Percentiles rank a stretch among this genome's conserved stretches.
Evolutionary conservation across 2,113 vertebrate species (phyloP).

Genomic region (Gymnogyps californianus): DNA sequence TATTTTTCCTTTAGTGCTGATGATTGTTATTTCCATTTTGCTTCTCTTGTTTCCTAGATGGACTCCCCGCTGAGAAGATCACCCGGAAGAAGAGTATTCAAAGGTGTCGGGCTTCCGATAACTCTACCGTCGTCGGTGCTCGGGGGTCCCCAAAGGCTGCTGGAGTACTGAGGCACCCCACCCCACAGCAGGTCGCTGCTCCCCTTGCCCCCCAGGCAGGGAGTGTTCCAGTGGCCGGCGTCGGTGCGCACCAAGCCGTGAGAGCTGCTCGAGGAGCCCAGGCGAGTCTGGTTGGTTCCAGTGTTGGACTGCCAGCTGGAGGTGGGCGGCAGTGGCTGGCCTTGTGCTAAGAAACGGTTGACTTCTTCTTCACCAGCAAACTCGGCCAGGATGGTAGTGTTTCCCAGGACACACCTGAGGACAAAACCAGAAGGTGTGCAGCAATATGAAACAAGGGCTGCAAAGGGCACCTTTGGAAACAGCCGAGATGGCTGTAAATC

Average conservation of each 20-base stretch:
- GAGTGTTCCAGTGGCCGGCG: slow-evolving; percentile 85
- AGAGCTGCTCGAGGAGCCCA: slow-evolving; percentile 80
- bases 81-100: slow-evolving; percentile 93
- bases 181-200: slow-evolving; percentile 95
- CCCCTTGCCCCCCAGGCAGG: slow-evolving; percentile 80
- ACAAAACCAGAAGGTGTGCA: background rate
- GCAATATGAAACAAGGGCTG: accelerated
- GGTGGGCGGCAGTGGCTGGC: slow-evolving; percentile 91
- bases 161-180: slow-evolving; percentile 91
- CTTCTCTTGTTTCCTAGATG: slow-evolving; percentile 78
- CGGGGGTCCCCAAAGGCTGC: slow-evolving; percentile 94
- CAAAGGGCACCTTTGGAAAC: background rate
- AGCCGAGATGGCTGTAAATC: accelerated
- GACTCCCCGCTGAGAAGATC: slow-evolving; percentile 96
- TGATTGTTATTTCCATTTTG: slow-evolving; percentile 53
- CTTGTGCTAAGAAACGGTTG: slow-evolving; percentile 96
- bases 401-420: slow-evolving; percentile 96
- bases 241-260: slow-evolving; percentile 82
- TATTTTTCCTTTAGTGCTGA: slow-evolving; percentile 76
- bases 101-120: slow-evolving; percentile 91
- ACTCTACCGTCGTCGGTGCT: slow-evolving; percentile 86
- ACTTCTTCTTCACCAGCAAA: slow-evolving; percentile 98
- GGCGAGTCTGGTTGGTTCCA: slow-evolving; percentile 83
- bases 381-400: slow-evolving; percentile 98
- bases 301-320: slow-evolving; percentile 95